These are phyloP conservation scores for Calliopum simillimum DNA, from an alignment of 2,888 invertebrate species.

Conservation along the genomic window DNA sequence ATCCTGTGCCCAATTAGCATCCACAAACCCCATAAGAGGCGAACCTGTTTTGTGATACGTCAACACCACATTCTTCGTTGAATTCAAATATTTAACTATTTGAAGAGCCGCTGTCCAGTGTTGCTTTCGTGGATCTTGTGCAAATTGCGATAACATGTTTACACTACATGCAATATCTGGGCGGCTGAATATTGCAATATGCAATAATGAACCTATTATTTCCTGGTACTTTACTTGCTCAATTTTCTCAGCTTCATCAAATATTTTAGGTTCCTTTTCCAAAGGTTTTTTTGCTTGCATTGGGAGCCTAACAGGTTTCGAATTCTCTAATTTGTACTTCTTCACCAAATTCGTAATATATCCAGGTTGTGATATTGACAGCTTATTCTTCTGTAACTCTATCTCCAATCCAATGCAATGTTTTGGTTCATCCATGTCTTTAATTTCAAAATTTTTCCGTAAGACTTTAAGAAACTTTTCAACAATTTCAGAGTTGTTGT, in stretches of 20 bases:
- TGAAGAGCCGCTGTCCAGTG: not conserved
- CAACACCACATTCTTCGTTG: not conserved
- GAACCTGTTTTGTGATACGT: constrained; percentile 6
- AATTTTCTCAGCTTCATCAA: too few relatives aligned
- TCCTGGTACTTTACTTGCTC: too few relatives aligned
- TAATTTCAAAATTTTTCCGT: constrained; percentile 14
- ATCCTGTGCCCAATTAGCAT: constrained; percentile 42
- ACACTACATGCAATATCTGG: constrained; percentile 12
- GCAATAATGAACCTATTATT: constrained; percentile 20
- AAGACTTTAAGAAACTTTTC: not conserved
- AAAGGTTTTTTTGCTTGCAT: constrained; percentile 1
- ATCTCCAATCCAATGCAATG: constrained; percentile 1
- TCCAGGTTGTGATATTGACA: constrained; percentile 1
- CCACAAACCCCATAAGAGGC: constrained; percentile 29
- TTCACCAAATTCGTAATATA: not conserved
- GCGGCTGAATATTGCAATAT: not conserved
- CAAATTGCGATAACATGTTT: constrained; percentile 18
- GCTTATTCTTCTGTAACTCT: too few relatives aligned
- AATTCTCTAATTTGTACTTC: not conserved
- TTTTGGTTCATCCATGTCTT: not conserved
- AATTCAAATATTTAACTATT: constrained; percentile 16
- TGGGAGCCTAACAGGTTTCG: not conserved
- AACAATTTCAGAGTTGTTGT: constrained; percentile 9
- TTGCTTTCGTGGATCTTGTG: constrained; percentile 8
- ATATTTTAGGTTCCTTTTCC: not conserved